Evolutionary conservation across 1,140 invertebrate species (phyloP).

Genomic region (Ylistrum balloti): DNA sequence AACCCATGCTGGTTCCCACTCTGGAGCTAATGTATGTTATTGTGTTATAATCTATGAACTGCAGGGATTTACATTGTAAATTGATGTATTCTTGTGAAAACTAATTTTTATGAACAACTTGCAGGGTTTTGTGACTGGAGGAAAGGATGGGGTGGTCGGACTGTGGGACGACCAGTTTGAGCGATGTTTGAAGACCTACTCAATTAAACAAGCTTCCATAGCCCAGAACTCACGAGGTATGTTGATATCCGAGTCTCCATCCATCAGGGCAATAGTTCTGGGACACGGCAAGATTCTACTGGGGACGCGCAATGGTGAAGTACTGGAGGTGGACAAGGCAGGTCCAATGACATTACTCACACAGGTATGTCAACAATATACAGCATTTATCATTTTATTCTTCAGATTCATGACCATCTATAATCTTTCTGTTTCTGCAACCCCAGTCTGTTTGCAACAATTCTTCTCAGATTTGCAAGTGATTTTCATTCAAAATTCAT

Average conservation of each 20-base stretch:
- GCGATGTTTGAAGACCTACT: constrained; percentile 80
- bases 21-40: too few species aligned
- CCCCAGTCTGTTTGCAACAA: too few species aligned
- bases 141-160: constrained; percentile 82
- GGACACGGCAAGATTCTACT: constrained; percentile 81
- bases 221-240: constrained; percentile 73
- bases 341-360: constrained; percentile 79
- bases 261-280: constrained; percentile 81
- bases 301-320: constrained; percentile 81
- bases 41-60: too few species aligned
- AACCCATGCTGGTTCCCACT: too few species aligned
- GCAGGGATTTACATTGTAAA: too few species aligned
- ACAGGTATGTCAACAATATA: constrained; percentile 73
- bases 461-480: too few species aligned
- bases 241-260: constrained; percentile 76
- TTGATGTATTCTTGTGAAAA: not conserved
- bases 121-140: constrained; percentile 83
- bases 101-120: constrained; percentile 29
- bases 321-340: constrained; percentile 81
- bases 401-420: not conserved
- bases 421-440: too few species aligned
- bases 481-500: not conserved
- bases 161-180: constrained; percentile 82
- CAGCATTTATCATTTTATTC: not conserved
- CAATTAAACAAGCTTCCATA: constrained; percentile 77